phyloP scores from a whole-genome alignment of 2,888 invertebrate genomes.

The Acanthosoma haemorrhoidale region DNA sequence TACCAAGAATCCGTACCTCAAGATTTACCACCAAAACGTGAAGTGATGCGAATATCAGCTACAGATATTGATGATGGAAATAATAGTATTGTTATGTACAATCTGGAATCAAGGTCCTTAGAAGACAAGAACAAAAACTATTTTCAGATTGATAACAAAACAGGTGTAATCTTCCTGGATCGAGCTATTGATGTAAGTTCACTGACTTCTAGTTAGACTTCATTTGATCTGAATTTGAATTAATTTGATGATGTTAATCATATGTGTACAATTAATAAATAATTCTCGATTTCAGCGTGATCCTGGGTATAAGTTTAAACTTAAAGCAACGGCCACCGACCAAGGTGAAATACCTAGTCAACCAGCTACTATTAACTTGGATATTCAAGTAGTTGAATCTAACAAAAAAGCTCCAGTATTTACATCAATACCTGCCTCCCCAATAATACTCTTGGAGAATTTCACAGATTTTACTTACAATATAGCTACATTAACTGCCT shows the following conservation, averaged over 20 bases:
- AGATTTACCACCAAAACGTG: conserved; percentile 64
- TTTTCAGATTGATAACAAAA: conserved; percentile 74
- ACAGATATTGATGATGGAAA: conserved; percentile 88
- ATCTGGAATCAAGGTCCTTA: conserved; percentile 48
- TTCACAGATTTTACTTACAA: conserved; percentile 64
- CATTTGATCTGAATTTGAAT: neutral
- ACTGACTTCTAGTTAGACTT: neutral
- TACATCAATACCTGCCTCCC: conserved; percentile 54
- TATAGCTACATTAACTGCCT: conserved; percentile 65
- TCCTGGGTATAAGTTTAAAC: conserved; percentile 60
- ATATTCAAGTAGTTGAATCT: conserved; percentile 80
- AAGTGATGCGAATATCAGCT: conserved; percentile 85
- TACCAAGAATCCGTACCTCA: conserved; percentile 74
- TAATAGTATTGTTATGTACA: conserved; percentile 78
- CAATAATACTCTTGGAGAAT: conserved; percentile 64
- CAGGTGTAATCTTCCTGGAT: conserved; percentile 75
- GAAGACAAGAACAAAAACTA: conserved; percentile 55
- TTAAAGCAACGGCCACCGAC: conserved; percentile 73
- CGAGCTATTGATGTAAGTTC: conserved; percentile 59
- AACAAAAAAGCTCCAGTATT: conserved; percentile 79
- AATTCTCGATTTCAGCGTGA: conserved; percentile 51
- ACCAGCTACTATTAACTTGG: conserved; percentile 68
- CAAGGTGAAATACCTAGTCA: conserved; percentile 59
- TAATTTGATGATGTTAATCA: no score
- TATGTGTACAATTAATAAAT: neutral